Base-by-base conservation (phyloP, 1,140 invertebrate genomes). In the Drosophila ficusphila region DNA sequence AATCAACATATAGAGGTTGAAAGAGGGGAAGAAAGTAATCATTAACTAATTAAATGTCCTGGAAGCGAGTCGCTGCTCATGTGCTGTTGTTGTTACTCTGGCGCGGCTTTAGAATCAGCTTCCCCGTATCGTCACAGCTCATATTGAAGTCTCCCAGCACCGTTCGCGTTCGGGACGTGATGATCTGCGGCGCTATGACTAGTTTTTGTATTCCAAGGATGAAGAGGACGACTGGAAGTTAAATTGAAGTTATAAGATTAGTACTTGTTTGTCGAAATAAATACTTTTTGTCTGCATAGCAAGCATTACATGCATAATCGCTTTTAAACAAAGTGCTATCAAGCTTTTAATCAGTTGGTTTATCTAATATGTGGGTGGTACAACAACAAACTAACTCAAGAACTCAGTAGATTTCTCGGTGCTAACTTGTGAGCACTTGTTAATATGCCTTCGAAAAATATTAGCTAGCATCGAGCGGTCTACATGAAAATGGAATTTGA, bases 41-140 rank as follows among this genome's bases (percentile, higher is more conserved):
- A 38, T 41, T 72, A 70, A 72, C 54, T 72, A 61, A 72, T 62
- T 72, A 49, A 74, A 64, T 74, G 58, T 74, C 71, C 48, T 33
- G 33, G 34, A n/a, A 41, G 25, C 29, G 23, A 12, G 27, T 16
- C 25, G 19, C 7, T 21, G 14, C 69, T 89, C 57, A 88, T 64
- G 82, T 62, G 46, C 62, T 79, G 69, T 88, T 91, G 72, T 92
- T 93, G 21, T 95, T 85, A 19, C 71, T 93, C 11, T 95, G 95
- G 46, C 96, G 91, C 4, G 97, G 97, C 91, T 97, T 97, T 0
- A 98, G 91, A 71, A 98, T 97, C 11, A 98, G 92, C 92, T 97
- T 97, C 65, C 97, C 97, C 52, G 97, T 98, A 89, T 99, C 98
- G 92, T 99, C 98, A 93, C 97, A 99, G 41, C 97, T 98, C 97